These are phyloP conservation scores for Matsumyia berberina DNA, from an alignment of 2,888 invertebrate genomes.

Conservation along the genomic window DNA sequence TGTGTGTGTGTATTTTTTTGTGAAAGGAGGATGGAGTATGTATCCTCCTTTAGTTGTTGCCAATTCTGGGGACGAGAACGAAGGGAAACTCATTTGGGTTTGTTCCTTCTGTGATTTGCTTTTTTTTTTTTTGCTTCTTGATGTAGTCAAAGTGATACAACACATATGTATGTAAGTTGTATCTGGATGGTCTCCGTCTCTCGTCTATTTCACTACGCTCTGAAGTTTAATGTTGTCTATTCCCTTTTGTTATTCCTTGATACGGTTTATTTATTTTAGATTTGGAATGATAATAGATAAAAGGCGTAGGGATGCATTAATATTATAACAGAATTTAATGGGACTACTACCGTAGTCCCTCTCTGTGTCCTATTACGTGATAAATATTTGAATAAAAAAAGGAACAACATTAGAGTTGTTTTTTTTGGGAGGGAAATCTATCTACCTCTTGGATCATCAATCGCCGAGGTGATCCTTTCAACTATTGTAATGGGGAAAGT, in stretches of 20 bases:
- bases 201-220: constrained; percentile 1
- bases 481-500: not conserved
- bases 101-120: constrained; percentile 58
- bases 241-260: constrained; percentile 65
- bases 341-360: constrained; percentile 8
- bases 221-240: constrained; percentile 72
- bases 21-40: too few species aligned
- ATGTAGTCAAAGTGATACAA: constrained; percentile 43
- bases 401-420: constrained; percentile 9
- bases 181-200: constrained; percentile 13
- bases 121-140: not conserved
- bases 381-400: constrained; percentile 55
- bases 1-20: constrained; percentile 19
- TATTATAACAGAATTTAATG: constrained; percentile 68
- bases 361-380: constrained; percentile 11
- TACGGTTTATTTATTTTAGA: constrained; percentile 74
- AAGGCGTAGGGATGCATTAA: constrained; percentile 64
- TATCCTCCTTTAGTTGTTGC: not conserved
- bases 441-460: constrained; percentile 29
- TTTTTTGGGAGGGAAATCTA: constrained; percentile 9
- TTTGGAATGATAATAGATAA: constrained; percentile 62
- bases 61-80: not conserved
- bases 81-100: constrained; percentile 65
- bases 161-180: constrained; percentile 30
- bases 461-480: constrained; percentile 6